These are phyloP conservation scores for Proterorhinus semilunaris DNA, from an alignment of 2,113 vertebrate genomes.

Conservation along the genomic window DNA sequence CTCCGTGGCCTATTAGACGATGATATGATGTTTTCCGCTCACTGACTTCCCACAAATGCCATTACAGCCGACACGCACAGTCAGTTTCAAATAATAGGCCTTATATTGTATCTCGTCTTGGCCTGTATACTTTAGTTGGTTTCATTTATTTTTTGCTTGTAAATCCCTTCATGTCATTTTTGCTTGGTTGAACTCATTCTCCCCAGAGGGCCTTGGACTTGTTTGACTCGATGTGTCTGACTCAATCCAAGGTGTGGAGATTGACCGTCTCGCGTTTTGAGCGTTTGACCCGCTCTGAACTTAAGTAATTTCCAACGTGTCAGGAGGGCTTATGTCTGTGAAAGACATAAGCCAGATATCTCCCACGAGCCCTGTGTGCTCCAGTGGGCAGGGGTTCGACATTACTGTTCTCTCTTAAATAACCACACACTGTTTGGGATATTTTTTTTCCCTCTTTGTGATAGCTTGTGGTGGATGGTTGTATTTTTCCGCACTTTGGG, in stretches of 20 bases:
- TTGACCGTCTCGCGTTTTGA: constrained; percentile 27
- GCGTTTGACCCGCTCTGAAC: constrained; percentile 3
- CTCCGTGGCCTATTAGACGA: not conserved
- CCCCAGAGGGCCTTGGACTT: constrained; percentile 15
- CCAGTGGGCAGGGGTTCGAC: constrained; percentile 32
- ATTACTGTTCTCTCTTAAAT: constrained; percentile 20
- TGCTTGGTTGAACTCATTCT: constrained; percentile 18
- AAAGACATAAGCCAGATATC: constrained; percentile 8
- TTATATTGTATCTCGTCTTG: no score
- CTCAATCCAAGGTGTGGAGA: constrained; percentile 27
- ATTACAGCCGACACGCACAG: not conserved
- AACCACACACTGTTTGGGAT: constrained; percentile 4
- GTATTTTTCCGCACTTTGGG: no score
- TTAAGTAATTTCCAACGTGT: constrained; percentile 32
- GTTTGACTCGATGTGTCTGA: constrained; percentile 31
- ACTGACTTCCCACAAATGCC: not conserved
- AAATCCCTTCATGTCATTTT: not conserved
- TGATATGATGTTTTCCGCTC: not conserved
- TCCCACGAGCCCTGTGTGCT: constrained; percentile 36
- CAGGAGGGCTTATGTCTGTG: constrained; percentile 12
- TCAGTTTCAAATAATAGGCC: not conserved
- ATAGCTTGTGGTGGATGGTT: no score
- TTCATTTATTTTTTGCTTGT: no score
- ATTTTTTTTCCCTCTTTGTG: constrained; percentile 3
- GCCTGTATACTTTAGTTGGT: not conserved